These are phyloP conservation scores for Cepaea hortensis DNA, from an alignment of 2,888 invertebrate species.

Conservation along the genomic window DNA sequence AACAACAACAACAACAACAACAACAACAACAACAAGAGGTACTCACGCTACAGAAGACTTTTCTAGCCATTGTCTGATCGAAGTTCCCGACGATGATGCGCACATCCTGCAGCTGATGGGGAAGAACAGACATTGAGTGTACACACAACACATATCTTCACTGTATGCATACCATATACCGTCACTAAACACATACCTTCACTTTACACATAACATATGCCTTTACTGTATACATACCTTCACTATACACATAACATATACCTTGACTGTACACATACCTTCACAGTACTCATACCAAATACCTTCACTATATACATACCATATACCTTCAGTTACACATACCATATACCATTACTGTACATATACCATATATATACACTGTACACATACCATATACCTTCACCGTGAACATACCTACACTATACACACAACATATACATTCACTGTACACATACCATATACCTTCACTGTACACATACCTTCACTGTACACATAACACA, in stretches of 20 bases:
- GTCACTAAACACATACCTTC: background rate
- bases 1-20: background rate
- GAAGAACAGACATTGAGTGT: background rate
- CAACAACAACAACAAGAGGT: constrained; percentile 14
- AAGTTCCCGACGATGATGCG: constrained; percentile 97
- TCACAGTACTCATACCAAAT: too few species aligned
- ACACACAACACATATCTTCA: background rate
- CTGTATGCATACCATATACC: background rate
- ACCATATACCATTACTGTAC: too few species aligned
- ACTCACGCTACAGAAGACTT: constrained; percentile 78
- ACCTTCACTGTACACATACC: background rate
- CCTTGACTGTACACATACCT: too few species aligned
- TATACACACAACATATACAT: background rate
- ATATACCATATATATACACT: too few species aligned
- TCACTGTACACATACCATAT: background rate
- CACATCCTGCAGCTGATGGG: constrained; percentile 84
- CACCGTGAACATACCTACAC: too few species aligned
- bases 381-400: background rate
- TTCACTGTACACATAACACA: background rate
- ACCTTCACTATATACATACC: too few species aligned
- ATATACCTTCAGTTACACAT: too few species aligned
- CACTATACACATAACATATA: background rate
- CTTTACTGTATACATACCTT: background rate
- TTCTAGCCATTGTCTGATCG: constrained; percentile 93
- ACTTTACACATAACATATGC: too few species aligned